Base-by-base conservation (phyloP, 2,888 invertebrate species). In the Amphipyra berbera region DNA sequence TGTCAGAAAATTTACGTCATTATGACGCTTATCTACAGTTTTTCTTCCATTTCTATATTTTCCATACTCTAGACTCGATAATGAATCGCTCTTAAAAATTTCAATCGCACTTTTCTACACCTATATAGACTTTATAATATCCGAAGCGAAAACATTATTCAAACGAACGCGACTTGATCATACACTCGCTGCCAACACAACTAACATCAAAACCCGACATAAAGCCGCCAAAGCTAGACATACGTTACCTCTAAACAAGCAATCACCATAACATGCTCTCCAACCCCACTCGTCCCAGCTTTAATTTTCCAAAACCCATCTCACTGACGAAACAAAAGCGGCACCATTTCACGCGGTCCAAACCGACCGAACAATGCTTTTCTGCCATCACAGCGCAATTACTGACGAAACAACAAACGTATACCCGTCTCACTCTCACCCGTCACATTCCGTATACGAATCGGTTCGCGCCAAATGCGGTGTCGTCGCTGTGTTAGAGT, bases 241-340 rank as follows among this genome's bases (percentile, higher is more conserved):
- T 69, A 82, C 84, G 79, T 74, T 73, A 70, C 74, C 84, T 85
- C 86, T 85, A 88, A 90, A 90, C 91, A 90, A 90, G 92, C 92
- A 92, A 91, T 93, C 89, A 89, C 87, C 89, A 90, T 92, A 88
- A 87, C 85, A 81, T 86, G 88, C 68, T 54, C 73, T 79, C 73
- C 65, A 61, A 73, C 86, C 89, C 87, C 83, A 84, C 85, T 85
- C 86, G 82, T 85, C 88, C 84, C 87, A 84, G 89, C 93, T 92
- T 94, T 93, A 94, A 94, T 91, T 92, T 87, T 74, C 92, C 89
- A 90, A 92, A 93, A 91, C 92, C 93, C 93, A 88, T 90, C 90
- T 89, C 79, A 69, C 86, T 78, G 82, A 83, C 85, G 85, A 91
- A 90, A 93, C 91, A 93, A 93, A 90, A 88, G 86, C 83, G 76